Base-by-base conservation (phyloP, 2,797 vertebrate species). In the Coranthus polyacanthus region DNA sequence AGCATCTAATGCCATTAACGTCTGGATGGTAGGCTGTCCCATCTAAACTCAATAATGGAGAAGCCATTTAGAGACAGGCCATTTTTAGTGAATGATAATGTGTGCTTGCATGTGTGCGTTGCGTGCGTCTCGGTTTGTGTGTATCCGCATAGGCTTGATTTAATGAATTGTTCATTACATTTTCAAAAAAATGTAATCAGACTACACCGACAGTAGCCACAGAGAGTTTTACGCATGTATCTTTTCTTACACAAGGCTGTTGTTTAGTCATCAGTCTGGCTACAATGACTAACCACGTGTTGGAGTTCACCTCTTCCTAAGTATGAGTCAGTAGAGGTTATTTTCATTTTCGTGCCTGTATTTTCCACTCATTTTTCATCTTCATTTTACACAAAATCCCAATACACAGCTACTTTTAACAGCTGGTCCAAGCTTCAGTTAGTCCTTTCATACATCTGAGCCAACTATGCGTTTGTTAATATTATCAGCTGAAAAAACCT, bases 21-120 rank as follows among this genome's bases (percentile, higher is more conserved):
- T 72, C 75, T 29, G 49, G 29, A 52, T 58, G 57, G 79, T 53
- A 15, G 13, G 45, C 62, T 60, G 53, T 56, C 45, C 69, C 52
- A 70, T 71, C 75, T 53, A 84, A 89, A 92, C 43, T 67, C 85
- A 86, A 90, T 89, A 85, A 92, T 68, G 42, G 49, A 83, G 56
- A 67, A 78, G 66, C 80, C 72, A 88, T 85, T 85, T 72, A 58
- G 72, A 83, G 46, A 15, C 41, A 63, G 63, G 37, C 26, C 41
- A n/a, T 81, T 68, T 73, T 64, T 20, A 43, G 68, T 0, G 34
- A 73, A 54, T 12, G 3, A 36, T 75, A 68, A 81, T 83, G 76
- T 56, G 61, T 20, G 12, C 6, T 24, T 37, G 16, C 12, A n/a
- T 3, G 0, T 6, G 20, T 56, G 17, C 34, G 34, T 24, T 21